phyloP scores from a whole-genome alignment of 2,888 invertebrate genomes.

The Stenoptilia bipunctidactyla region DNA sequence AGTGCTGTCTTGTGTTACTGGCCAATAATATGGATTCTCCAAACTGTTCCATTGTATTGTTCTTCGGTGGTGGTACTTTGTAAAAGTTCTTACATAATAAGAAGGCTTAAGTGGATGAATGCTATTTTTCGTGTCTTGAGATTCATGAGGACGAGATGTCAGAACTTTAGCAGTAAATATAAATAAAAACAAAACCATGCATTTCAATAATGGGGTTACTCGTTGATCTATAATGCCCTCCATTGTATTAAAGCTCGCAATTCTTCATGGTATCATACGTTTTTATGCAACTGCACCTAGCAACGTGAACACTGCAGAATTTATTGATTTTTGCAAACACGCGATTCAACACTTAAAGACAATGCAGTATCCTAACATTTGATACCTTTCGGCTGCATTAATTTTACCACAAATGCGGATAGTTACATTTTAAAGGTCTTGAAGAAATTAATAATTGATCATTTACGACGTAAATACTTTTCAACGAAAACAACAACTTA shows the following conservation, averaged over 20 bases:
- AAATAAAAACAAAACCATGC: conserved; percentile 53
- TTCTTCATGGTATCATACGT: background rate
- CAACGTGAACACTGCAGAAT: conserved; percentile 42
- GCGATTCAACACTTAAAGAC: background rate
- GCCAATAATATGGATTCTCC: conserved; percentile 31
- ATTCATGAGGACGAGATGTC: conserved; percentile 53
- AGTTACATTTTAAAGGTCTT: too few species aligned
- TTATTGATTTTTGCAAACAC: conserved; percentile 37
- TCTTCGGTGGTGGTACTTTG: conserved; percentile 58
- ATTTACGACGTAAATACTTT: too few species aligned
- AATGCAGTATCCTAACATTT: background rate
- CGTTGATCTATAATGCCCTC: conserved; percentile 47
- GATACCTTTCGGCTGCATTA: too few species aligned
- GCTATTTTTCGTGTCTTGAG: conserved; percentile 38
- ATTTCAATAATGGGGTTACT: conserved; percentile 55
- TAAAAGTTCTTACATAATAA: conserved; percentile 59
- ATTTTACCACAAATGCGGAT: too few species aligned
- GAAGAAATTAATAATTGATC: too few species aligned
- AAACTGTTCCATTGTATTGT: conserved; percentile 48
- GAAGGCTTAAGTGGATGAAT: conserved; percentile 48
- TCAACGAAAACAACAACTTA: too few species aligned
- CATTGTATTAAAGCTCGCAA: conserved; percentile 22
- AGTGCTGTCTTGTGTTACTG: conserved; percentile 23
- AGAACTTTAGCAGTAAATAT: conserved; percentile 62
- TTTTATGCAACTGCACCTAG: conserved; percentile 20